Evolutionary conservation across 2,797 vertebrate genomes (phyloP).

Genomic region (Oreortyx pictus): DNA sequence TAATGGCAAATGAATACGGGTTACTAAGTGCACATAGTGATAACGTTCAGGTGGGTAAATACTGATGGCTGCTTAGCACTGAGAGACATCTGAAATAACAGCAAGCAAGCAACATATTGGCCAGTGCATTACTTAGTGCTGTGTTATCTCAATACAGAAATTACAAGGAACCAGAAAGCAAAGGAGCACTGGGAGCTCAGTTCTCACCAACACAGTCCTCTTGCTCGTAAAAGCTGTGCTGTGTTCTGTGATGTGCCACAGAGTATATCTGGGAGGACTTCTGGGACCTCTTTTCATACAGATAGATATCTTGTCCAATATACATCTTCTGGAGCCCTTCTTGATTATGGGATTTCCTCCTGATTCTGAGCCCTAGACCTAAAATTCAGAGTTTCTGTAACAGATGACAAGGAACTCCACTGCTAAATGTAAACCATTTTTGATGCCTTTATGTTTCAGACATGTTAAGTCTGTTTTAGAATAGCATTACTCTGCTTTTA

Average conservation of each 20-base stretch:
- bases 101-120: not conserved
- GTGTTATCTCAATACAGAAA: not conserved
- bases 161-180: not conserved
- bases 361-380: not conserved
- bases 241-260: fast-evolving
- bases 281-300: not conserved
- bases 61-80: constrained; percentile 46
- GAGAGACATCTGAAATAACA: not conserved
- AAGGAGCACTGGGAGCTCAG: not conserved
- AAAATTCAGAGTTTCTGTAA: not conserved
- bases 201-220: not conserved
- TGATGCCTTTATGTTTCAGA: not conserved
- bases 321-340: not conserved
- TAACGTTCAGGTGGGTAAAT: constrained; percentile 70
- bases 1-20: constrained; percentile 19
- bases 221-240: not conserved
- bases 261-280: fast-evolving
- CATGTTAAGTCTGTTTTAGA: not conserved
- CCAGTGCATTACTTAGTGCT: not conserved
- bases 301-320: not conserved
- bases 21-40: constrained; percentile 38
- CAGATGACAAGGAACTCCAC: not conserved
- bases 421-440: not conserved
- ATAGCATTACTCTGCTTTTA: not conserved
- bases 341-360: not conserved